Percentiles rank a stretch among this genome's conserved stretches.
These are phyloP conservation scores for Phallusia fumigata DNA, from an alignment of 23 tunicate species.

Conservation along the genomic window DNA sequence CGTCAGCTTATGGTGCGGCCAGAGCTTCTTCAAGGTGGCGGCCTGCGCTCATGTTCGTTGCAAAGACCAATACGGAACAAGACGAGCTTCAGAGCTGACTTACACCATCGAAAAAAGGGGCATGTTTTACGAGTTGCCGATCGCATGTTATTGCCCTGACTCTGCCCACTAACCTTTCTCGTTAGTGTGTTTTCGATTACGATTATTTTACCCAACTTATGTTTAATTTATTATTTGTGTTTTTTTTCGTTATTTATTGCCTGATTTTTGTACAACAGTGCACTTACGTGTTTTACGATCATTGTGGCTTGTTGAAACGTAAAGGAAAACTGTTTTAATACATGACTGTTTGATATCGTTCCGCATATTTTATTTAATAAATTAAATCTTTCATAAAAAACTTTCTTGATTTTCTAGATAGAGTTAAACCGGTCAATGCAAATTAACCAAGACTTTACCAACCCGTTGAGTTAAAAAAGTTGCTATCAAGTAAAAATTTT, in stretches of 20 bases:
- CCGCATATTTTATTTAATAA: too few species aligned
- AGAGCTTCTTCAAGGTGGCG: neutral
- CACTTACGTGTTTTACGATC: too few species aligned
- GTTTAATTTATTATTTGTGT: neutral
- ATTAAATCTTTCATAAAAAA: too few species aligned
- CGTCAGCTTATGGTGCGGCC: neutral
- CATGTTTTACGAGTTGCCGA: neutral
- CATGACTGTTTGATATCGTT: too few species aligned
- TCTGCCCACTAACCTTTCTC: neutral
- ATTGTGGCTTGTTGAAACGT: too few species aligned
- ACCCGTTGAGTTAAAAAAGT: too few species aligned
- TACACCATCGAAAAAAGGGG: neutral
- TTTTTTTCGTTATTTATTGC: neutral
- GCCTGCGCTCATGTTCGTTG: neutral
- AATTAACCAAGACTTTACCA: too few species aligned
- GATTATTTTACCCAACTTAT: neutral
- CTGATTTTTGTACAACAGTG: neutral
- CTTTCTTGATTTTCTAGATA: too few species aligned
- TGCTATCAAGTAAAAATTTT: too few species aligned
- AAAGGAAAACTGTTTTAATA: too few species aligned
- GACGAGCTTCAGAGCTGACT: neutral
- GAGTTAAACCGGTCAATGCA: too few species aligned
- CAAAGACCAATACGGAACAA: slow-evolving; percentile 2
- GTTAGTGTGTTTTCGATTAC: neutral
- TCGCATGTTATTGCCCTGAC: neutral